Base-by-base conservation (phyloP, 1,140 invertebrate species). In the Saccostrea echinata region DNA sequence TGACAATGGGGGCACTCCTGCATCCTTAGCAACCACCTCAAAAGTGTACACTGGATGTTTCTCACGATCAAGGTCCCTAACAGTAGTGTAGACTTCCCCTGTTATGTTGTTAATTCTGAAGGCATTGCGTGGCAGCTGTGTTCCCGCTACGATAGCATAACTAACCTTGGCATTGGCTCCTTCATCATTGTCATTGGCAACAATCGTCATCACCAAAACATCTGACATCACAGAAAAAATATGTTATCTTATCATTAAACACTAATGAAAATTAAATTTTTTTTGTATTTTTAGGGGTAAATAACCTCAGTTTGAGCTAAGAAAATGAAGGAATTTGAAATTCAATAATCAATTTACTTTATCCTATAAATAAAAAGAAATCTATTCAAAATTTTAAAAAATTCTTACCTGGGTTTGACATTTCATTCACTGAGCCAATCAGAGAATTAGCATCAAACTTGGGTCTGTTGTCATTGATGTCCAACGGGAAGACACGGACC, bases 391-490 rank as follows among this genome's bases (percentile, higher is more conserved):
- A 6, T 68, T 6, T 21, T 55, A 71, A n/a, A n/a, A 86, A 57
- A 3, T 35, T 43, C 90, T 90, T 86, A 93, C 93, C 91, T 61
- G 57, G 85, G 24, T 64, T 27, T 18, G 91, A 92, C 71, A 91
- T 86, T 89, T 94, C 93, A 64, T 57, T 52, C 0, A 94, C 91
- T 13, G 80, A 88, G n/a, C 92, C 93, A 27, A 71, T 89, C 51
- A 93, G 80, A 64, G 91, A 86, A 8, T 52, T 52, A 3, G 35
- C 85, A 53, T 35, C 68, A 96, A 99, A 99, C 89, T 98, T 97
- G 1, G 99, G 99, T 13, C 97, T 97, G 95, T 99, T 99, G 95
- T 99, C 99, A 95, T 99, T 99, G 93, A 99, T 98, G 94, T 99
- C 98, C 94, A 98, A 98, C 3, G 99, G 96, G 94, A 98, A 98